Conservation (phyloP, 1,140 invertebrate species). For the Eurosta solidaginis region DNA sequence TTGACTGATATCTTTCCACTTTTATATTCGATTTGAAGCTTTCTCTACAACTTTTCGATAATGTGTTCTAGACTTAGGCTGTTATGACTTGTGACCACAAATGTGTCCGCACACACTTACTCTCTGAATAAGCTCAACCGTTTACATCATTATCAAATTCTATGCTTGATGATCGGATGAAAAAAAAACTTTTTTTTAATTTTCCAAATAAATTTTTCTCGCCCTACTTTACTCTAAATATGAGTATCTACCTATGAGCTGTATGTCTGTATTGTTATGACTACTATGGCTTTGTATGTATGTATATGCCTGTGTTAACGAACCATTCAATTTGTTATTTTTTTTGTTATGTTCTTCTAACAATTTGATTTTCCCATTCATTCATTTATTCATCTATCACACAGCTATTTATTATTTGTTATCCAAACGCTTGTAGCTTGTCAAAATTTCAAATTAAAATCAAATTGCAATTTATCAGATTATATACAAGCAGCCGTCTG, state of each 20-base stretch:
- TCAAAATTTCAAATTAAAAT: constrained; percentile 28
- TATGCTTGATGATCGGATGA: not conserved
- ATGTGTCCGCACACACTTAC: too few species aligned
- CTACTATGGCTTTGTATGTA: not conserved
- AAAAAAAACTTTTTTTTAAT: constrained; percentile 5
- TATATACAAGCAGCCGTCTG: not conserved
- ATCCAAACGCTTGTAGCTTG: constrained; percentile 23
- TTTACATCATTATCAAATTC: not conserved
- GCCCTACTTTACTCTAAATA: not conserved
- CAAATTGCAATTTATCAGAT: constrained; percentile 26
- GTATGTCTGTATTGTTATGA: not conserved
- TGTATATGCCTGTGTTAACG: not conserved
- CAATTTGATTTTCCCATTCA: not conserved
- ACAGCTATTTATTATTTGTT: constrained; percentile 18
- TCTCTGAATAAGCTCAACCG: not conserved
- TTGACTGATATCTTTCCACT: too few species aligned
- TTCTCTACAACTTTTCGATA: too few species aligned
- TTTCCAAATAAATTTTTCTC: not conserved
- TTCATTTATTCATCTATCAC: not conserved
- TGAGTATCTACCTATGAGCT: not conserved
- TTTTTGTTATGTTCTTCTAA: not conserved
- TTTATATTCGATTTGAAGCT: too few species aligned
- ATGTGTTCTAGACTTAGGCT: too few species aligned
- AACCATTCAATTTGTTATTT: not conserved
- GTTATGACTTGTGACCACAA: too few species aligned